Percentiles rank a stretch among this genome's conserved stretches.
phyloP scores from a whole-genome alignment of 2,888 invertebrate genomes.

The Polyploca ridens region DNA sequence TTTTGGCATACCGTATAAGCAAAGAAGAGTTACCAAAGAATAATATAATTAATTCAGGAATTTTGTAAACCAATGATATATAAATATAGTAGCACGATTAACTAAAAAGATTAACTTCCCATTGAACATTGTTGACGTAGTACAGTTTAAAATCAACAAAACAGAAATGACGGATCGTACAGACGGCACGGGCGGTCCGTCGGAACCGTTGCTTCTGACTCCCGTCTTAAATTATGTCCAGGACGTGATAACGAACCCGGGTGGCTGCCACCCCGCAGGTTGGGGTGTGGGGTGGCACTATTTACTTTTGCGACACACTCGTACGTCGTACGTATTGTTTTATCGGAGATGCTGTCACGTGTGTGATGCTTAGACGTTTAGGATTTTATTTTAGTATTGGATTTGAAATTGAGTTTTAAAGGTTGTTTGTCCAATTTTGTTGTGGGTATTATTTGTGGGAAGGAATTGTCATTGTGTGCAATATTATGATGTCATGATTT shows the following conservation, averaged over 20 bases:
- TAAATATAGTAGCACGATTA: neutral
- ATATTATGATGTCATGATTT: too few species aligned
- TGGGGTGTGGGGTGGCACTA: conserved; percentile 37
- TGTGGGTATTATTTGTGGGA: neutral
- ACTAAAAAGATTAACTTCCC: neutral
- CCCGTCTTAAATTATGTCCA: conserved; percentile 80
- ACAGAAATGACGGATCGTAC: conserved; percentile 43
- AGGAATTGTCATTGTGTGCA: neutral
- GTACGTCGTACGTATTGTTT: conserved; percentile 46
- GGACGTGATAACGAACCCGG: conserved; percentile 75
- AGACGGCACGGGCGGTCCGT: conserved; percentile 34
- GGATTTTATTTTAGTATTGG: conserved; percentile 6
- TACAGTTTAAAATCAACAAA: conserved; percentile 16
- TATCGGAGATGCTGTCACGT: conserved; percentile 23
- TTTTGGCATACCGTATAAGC: too few species aligned
- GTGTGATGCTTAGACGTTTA: conserved; percentile 12
- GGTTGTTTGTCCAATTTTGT: neutral
- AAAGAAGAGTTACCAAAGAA: too few species aligned
- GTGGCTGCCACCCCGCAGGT: conserved; percentile 24
- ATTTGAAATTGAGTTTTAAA: conserved; percentile 12
- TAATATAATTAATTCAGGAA: too few species aligned
- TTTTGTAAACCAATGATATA: neutral
- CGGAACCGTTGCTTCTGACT: conserved; percentile 19
- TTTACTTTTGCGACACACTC: conserved; percentile 64
- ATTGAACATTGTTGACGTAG: conserved; percentile 1